phyloP scores from a whole-genome alignment of 2,797 vertebrate species.

The Aeoliscus strigatus region DNA sequence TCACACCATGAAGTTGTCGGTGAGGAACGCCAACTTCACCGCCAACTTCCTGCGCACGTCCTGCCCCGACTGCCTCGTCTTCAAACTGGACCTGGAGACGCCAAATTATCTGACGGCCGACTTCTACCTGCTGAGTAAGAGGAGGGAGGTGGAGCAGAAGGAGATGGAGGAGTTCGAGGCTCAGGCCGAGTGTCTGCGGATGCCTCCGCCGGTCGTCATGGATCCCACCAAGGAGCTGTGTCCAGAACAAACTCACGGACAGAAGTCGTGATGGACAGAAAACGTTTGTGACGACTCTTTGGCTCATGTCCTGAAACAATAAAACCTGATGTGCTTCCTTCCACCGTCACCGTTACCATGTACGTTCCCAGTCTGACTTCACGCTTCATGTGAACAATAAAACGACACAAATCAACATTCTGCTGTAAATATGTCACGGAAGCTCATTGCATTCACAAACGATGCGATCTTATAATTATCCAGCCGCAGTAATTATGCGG shows the following conservation, averaged over 20 bases:
- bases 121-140: constrained; percentile 13
- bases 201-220: constrained; percentile 10
- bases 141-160: background rate
- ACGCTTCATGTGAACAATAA: too few relatives aligned
- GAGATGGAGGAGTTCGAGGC: constrained; percentile 8
- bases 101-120: background rate
- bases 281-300: too few relatives aligned
- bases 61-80: constrained; percentile 10
- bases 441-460: too few relatives aligned
- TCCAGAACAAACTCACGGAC: constrained; percentile 3
- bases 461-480: too few relatives aligned
- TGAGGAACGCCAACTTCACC: background rate
- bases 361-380: too few relatives aligned
- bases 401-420: too few relatives aligned
- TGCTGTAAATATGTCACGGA: too few relatives aligned
- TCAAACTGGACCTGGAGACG: constrained; percentile 3
- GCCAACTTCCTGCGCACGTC: constrained; percentile 14
- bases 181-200: constrained; percentile 15
- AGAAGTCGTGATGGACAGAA: too few relatives aligned
- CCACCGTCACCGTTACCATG: too few relatives aligned
- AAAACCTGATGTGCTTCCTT: too few relatives aligned
- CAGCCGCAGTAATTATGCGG: too few relatives aligned
- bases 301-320: too few relatives aligned
- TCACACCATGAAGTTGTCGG: rapidly evolving
- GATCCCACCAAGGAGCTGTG: constrained; percentile 15